phyloP scores from a whole-genome alignment of 2,888 invertebrate species.

The Ctenicera cuprea region DNA sequence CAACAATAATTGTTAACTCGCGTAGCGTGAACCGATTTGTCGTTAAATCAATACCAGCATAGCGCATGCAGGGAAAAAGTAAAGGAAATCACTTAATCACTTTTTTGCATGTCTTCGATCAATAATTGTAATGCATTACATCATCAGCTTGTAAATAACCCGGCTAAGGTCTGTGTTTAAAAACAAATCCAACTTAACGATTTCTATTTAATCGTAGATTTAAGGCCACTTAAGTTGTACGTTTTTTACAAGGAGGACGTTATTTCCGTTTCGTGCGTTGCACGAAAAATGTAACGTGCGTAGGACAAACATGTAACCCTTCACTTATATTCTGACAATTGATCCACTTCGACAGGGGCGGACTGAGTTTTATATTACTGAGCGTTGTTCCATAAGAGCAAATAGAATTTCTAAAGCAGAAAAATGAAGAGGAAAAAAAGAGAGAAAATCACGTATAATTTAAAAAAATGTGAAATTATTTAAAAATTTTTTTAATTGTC shows the following conservation, averaged over 20 bases:
- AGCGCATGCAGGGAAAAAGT: conserved; percentile 26
- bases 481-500: no score
- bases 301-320: no score
- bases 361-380: no score
- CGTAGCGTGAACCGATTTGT: conserved; percentile 2
- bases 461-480: no score
- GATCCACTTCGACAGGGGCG: no score
- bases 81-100: conserved; percentile 46
- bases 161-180: conserved; percentile 28
- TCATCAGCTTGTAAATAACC: conserved; percentile 47
- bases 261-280: conserved; percentile 17
- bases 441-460: no score
- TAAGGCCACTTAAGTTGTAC: conserved; percentile 17
- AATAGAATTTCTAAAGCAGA: no score
- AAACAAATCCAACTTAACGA: conserved; percentile 24
- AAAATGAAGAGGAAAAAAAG: no score
- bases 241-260: conserved; percentile 8
- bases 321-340: no score
- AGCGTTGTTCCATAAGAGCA: no score
- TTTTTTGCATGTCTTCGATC: conserved; percentile 50
- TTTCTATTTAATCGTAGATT: conserved; percentile 20
- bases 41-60: conserved; percentile 8
- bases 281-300: no score
- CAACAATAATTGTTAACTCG: neutral
- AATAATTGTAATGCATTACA: conserved; percentile 44